Conservation (phyloP, 2,888 invertebrate genomes). For the Priocnemis perturbator region DNA sequence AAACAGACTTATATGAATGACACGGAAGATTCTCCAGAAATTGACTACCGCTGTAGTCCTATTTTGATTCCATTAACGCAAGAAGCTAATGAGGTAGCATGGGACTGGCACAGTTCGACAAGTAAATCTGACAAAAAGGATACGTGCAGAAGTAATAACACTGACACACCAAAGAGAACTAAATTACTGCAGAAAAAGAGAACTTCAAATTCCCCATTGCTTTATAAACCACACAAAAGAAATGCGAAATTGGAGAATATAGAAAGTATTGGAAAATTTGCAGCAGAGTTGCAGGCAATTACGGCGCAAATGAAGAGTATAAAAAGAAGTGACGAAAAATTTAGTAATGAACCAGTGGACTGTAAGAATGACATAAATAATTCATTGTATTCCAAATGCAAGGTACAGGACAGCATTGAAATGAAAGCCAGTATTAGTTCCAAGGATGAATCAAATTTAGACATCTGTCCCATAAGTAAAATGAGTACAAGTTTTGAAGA, state of each 20-base stretch:
- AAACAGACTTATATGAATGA: constrained; percentile 19
- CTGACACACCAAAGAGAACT: constrained; percentile 58
- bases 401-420: neutral
- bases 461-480: constrained; percentile 16
- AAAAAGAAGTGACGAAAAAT: constrained; percentile 23
- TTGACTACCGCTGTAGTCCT: constrained; percentile 59
- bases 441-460: neutral
- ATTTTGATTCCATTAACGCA: constrained; percentile 71
- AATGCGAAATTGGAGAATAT: constrained; percentile 57
- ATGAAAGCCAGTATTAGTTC: neutral
- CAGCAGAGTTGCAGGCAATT: constrained; percentile 60
- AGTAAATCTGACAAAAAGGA: constrained; percentile 30
- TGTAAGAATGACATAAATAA: constrained; percentile 11
- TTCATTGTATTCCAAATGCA: neutral
- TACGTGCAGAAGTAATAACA: constrained; percentile 2
- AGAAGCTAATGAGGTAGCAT: constrained; percentile 75
- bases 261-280: constrained; percentile 56
- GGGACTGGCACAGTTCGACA: constrained; percentile 76
- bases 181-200: constrained; percentile 57
- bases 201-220: constrained; percentile 61
- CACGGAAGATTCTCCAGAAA: constrained; percentile 43
- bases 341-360: neutral
- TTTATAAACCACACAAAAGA: constrained; percentile 59
- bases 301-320: constrained; percentile 52
- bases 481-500: constrained; percentile 53